Base-by-base conservation (phyloP, 2,888 invertebrate genomes). In the Rhopalosiphum nymphaeae region DNA sequence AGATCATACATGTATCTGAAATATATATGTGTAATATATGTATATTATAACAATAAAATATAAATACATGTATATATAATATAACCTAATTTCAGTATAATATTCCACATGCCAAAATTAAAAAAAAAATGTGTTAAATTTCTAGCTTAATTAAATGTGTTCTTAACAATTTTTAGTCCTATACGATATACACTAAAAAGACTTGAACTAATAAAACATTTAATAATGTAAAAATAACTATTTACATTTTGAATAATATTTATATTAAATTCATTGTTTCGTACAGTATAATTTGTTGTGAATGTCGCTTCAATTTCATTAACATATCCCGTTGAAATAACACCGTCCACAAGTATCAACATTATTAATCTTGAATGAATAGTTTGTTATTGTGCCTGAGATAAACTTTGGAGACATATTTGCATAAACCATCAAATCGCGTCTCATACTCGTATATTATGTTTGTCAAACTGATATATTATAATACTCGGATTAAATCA, bases 381-480 rank as follows among this genome's bases (percentile, higher is more conserved):
- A 36, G 36, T 42, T 57, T 89, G 78, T 78, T 78, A 42, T 78
- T 78, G 78, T 36, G 78, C 78, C 78, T 21, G 36, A 78, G 53
- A 88, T 53, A 88, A 88, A 88, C 88, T 88, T 88, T 26, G 36
- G 16, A 88, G 53, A 56, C 36, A 53, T 88, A 53, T 88, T 88
- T 36, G 53, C 88, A 88, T 88, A 88, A 88, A 53, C 53, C 53
- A 53, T 88, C 25, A 88, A 88, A 36, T 36, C 53, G 36, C 36
- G 88, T 53, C 21, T 88, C 36, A 36, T 78, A 78, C 36, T 53
- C 21, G 21, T 36, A 78, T 78, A 78, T 36, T 36, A 49, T 53
- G 36, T 53, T 88, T 56, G n/a, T 49, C 36, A 53, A 53, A n/a
- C 88, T 25, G 49, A n/a, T 88, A 25, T 53, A 78, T 78, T 36